phyloP scores from a whole-genome alignment of 2,113 vertebrate species.

The Naja naja region DNA sequence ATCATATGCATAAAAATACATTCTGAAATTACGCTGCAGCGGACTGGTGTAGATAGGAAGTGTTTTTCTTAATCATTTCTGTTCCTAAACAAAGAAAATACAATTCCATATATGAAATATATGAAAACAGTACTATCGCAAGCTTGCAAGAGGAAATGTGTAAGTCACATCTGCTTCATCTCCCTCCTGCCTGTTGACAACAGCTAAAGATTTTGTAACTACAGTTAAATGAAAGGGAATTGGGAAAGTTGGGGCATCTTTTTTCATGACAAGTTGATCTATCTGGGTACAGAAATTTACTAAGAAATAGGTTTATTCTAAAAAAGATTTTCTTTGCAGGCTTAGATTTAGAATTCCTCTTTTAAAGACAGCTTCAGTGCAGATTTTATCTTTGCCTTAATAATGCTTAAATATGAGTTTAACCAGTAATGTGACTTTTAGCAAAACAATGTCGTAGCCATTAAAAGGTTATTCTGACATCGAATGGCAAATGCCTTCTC shows the following conservation, averaged over 20 bases:
- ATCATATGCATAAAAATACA: not conserved
- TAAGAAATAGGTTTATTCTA: not conserved
- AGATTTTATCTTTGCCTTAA: not conserved
- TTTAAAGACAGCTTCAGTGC: not conserved
- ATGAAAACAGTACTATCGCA: not conserved
- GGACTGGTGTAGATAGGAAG: not conserved
- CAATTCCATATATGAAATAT: not conserved
- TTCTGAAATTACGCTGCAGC: not conserved
- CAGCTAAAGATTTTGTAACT: not conserved
- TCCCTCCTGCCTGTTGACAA: not conserved
- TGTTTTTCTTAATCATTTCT: not conserved
- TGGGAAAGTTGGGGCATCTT: not conserved
- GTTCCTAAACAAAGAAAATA: not conserved
- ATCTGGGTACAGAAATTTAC: not conserved
- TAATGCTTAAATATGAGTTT: slow-evolving; percentile 10
- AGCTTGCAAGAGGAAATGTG: not conserved
- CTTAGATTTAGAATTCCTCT: not conserved
- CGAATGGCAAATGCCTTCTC: not conserved
- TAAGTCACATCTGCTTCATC: not conserved
- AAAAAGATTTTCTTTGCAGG: not conserved
- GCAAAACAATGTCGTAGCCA: not conserved
- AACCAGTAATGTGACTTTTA: not conserved
- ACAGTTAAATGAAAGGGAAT: not conserved
- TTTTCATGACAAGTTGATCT: not conserved
- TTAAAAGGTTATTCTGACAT: slow-evolving; percentile 29